A percentile compares a stretch with the other conserved stretches of the same genome.
Evolutionary conservation across 2,797 vertebrate species (phyloP).

Genomic region (Macrochelys suwanniensis): DNA sequence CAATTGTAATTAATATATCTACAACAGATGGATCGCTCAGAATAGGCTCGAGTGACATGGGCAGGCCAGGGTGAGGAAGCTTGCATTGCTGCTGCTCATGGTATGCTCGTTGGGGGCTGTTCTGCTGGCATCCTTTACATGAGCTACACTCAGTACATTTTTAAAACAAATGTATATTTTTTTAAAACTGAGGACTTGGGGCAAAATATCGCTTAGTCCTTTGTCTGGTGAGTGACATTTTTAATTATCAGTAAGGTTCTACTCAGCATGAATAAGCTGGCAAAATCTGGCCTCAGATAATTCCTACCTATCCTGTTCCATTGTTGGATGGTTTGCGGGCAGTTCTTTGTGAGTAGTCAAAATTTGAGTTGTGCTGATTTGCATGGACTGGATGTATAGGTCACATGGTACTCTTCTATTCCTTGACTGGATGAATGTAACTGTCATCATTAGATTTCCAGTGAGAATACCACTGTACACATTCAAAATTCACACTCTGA

Average conservation of each 20-base stretch:
- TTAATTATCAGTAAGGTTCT: too few relatives aligned
- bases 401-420: neutral
- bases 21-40: neutral
- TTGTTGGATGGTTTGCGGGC: neutral
- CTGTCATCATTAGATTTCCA: conserved; percentile 10
- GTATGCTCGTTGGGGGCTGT: neutral
- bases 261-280: neutral
- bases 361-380: neutral
- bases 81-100: conserved; percentile 35
- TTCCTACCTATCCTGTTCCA: conserved; percentile 36
- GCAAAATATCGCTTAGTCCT: neutral
- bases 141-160: neutral
- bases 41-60: neutral
- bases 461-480: neutral
- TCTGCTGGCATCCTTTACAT: neutral
- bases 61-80: neutral
- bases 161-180: neutral
- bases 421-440: neutral
- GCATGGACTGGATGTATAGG: conserved; percentile 15
- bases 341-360: conserved; percentile 25
- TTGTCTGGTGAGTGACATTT: neutral
- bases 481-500: conserved; percentile 5
- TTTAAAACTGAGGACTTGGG: conserved; percentile 7
- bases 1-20: rapidly evolving
- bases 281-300: conserved; percentile 24